Evolutionary conservation across 2,888 invertebrate genomes (phyloP).

Genomic region (Drosophila melanosoma): DNA sequence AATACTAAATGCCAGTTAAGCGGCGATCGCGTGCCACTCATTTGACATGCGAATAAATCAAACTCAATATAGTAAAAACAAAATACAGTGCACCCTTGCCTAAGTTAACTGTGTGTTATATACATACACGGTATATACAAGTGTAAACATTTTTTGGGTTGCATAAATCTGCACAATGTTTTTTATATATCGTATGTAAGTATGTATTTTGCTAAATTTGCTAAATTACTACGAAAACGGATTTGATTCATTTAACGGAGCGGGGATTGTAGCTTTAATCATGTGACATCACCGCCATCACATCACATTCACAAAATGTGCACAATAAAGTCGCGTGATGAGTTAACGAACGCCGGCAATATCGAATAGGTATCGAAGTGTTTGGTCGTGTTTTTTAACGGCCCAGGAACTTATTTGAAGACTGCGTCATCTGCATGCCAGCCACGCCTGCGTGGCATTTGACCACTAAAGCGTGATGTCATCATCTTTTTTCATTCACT

Average conservation of each 20-base stretch:
- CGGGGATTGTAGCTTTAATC: conserved; percentile 45
- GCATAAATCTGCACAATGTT: background rate
- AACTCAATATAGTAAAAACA: conserved; percentile 19
- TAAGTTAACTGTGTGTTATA: background rate
- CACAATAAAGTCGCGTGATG: conserved; percentile 43
- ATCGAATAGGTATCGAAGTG: conserved; percentile 19
- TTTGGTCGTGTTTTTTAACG: background rate
- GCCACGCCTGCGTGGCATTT: conserved; percentile 55
- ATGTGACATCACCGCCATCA: conserved; percentile 68
- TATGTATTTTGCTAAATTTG: background rate
- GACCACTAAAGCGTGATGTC: conserved; percentile 46
- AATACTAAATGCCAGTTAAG: conserved; percentile 22
- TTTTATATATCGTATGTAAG: background rate
- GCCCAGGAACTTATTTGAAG: conserved; percentile 30
- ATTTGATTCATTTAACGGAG: background rate
- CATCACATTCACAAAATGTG: conserved; percentile 16
- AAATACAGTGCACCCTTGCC: conserved; percentile 29
- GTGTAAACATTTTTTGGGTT: background rate
- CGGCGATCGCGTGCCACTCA: conserved; percentile 64
- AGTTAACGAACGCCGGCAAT: conserved; percentile 31
- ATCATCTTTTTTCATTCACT: conserved; percentile 27
- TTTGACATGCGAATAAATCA: conserved; percentile 61
- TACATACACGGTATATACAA: background rate
- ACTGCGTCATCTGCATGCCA: conserved; percentile 8
- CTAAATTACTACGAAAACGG: background rate